Conservation (phyloP, 2,797 vertebrate species). For the Fistularia tabacaria region DNA sequence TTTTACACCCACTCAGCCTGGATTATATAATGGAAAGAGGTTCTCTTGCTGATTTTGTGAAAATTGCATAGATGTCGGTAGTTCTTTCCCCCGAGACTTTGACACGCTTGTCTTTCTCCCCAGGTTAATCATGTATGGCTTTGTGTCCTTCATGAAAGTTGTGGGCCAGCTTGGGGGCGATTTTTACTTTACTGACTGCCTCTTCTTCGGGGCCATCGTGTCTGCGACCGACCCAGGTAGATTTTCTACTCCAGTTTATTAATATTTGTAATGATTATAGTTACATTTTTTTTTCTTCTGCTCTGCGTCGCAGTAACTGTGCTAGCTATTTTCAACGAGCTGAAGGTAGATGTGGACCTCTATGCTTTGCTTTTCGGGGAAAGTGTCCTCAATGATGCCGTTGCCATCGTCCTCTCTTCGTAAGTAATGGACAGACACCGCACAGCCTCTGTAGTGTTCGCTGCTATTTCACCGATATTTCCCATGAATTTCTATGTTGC, state of each 20-base stretch:
- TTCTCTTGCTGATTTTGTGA: no score
- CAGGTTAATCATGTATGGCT: constrained; percentile 89
- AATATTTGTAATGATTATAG: background rate
- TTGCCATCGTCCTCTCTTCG: constrained; percentile 97
- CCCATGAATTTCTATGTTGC: constrained; percentile 5
- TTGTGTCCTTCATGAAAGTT: constrained; percentile 90
- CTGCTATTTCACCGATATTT: background rate
- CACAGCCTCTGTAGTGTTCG: background rate
- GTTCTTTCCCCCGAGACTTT: background rate
- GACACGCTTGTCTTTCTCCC: constrained; percentile 4
- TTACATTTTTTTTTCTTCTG: background rate
- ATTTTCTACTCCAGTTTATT: background rate
- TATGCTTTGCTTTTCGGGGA: constrained; percentile 97
- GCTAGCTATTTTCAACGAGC: constrained; percentile 96
- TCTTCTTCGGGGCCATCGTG: constrained; percentile 94
- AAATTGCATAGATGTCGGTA: no score
- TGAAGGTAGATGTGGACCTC: constrained; percentile 95
- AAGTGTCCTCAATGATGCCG: constrained; percentile 96
- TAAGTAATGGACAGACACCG: constrained; percentile 65
- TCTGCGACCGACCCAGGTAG: constrained; percentile 96
- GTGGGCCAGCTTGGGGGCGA: constrained; percentile 88
- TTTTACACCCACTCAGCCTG: no score
- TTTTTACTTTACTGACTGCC: constrained; percentile 96
- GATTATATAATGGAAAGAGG: no score
- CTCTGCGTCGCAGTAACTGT: constrained; percentile 85